Conservation (phyloP, 2,113 vertebrate genomes). For the Upupa epops region DNA sequence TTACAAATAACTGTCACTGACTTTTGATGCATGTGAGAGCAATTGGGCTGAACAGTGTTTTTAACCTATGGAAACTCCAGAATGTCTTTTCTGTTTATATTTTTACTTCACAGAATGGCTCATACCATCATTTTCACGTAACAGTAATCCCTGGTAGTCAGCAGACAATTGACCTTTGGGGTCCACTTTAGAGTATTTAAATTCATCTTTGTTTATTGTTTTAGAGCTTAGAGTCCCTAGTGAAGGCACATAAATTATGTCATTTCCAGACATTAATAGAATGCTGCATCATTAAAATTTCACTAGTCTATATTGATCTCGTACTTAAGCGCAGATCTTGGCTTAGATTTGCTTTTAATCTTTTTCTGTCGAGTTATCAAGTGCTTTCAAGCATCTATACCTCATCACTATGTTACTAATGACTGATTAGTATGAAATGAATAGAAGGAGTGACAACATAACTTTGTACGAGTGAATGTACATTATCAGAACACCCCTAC, state of each 20-base stretch:
- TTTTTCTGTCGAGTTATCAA: background rate
- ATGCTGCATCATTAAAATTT: background rate
- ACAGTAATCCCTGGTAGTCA: background rate
- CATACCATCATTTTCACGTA: background rate
- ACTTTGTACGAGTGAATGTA: background rate
- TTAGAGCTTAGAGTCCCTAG: background rate
- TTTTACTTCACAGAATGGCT: background rate
- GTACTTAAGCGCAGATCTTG: background rate
- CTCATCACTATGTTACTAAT: background rate
- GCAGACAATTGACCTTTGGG: background rate
- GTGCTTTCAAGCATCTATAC: background rate
- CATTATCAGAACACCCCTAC: background rate
- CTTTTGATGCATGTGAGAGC: background rate
- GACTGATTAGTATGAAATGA: background rate
- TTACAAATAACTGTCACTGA: constrained; percentile 8
- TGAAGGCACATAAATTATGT: background rate
- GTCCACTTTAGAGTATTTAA: background rate
- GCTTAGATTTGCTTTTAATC: background rate
- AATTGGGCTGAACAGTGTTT: background rate
- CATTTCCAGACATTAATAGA: background rate
- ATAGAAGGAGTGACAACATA: background rate
- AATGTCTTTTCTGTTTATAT: background rate
- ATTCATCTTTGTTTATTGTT: background rate
- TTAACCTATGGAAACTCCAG: background rate
- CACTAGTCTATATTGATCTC: background rate